These are phyloP conservation scores for Pogonophryne albipinna DNA, from an alignment of 2,797 vertebrate genomes.

Conservation along the genomic window DNA sequence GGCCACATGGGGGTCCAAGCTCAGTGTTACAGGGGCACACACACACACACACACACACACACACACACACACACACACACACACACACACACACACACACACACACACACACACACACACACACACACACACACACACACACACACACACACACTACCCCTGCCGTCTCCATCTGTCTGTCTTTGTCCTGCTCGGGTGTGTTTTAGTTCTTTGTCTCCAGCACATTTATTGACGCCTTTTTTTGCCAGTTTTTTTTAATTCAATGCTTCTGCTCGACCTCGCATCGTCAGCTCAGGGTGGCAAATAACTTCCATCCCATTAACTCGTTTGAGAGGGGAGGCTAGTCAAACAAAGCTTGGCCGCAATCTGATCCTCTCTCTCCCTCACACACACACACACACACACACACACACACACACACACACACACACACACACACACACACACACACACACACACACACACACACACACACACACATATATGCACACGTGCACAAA, in stretches of 20 bases:
- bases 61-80: slow-evolving; percentile 7
- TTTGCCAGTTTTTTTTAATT: slow-evolving; percentile 78
- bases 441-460: slow-evolving; percentile 26
- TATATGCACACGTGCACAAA: slow-evolving; percentile 18
- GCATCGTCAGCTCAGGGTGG: slow-evolving; percentile 74
- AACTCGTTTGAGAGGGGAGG: slow-evolving; percentile 90
- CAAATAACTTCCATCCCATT: slow-evolving; percentile 96
- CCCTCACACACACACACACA: not conserved
- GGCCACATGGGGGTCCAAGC: too few relatives aligned
- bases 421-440: slow-evolving; percentile 27
- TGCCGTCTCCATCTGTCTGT: slow-evolving; percentile 91
- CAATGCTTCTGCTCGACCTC: slow-evolving; percentile 86
- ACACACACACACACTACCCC: slow-evolving; percentile 49
- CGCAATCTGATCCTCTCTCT: slow-evolving; percentile 81
- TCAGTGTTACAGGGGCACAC: too few relatives aligned
- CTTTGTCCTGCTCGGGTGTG: slow-evolving; percentile 84
- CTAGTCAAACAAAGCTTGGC: slow-evolving; percentile 88
- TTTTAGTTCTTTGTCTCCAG: slow-evolving; percentile 90
- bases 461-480: too few relatives aligned
- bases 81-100: slow-evolving; percentile 25
- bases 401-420: slow-evolving; percentile 30
- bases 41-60: slow-evolving; percentile 23
- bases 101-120: slow-evolving; percentile 39
- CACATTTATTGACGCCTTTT: slow-evolving; percentile 83
- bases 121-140: slow-evolving; percentile 35